Percentiles rank a stretch among this genome's conserved stretches.
Evolutionary conservation across 2,888 invertebrate species (phyloP).

Genomic region (Ligdia adustata): DNA sequence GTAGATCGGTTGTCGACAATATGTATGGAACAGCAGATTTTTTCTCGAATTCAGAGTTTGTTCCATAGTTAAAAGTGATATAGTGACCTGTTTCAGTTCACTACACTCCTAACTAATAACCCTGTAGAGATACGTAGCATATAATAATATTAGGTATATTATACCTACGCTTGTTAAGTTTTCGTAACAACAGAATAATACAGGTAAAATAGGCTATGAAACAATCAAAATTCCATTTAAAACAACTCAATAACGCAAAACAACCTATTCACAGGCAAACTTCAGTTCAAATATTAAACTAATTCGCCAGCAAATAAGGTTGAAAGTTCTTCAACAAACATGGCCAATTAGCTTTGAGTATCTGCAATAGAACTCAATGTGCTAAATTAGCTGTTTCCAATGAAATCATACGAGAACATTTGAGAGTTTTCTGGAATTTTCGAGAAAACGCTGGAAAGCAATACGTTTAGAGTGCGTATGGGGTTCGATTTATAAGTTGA

Average conservation of each 20-base stretch:
- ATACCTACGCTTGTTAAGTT: too few relatives aligned
- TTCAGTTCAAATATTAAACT: background rate
- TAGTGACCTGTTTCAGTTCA: too few relatives aligned
- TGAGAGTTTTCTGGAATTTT: background rate
- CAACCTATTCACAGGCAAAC: background rate
- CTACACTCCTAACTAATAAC: too few relatives aligned
- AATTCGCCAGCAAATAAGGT: background rate
- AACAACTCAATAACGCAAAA: background rate
- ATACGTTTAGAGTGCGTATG: slow-evolving; percentile 1
- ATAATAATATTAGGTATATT: too few relatives aligned
- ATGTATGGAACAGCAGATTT: too few relatives aligned
- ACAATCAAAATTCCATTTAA: background rate
- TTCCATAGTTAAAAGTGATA: too few relatives aligned
- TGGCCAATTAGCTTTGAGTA: slow-evolving; percentile 9
- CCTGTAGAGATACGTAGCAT: too few relatives aligned
- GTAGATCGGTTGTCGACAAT: too few relatives aligned
- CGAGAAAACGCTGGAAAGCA: slow-evolving; percentile 1
- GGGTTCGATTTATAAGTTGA: slow-evolving; percentile 3
- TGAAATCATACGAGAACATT: slow-evolving; percentile 10
- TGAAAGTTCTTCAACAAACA: background rate
- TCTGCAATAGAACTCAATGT: background rate
- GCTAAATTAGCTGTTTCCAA: slow-evolving; percentile 21
- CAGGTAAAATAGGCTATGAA: too few relatives aligned
- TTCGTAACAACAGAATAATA: too few relatives aligned
- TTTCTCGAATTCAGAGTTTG: too few relatives aligned